These are phyloP conservation scores for Colletes collaris DNA, from an alignment of 2,888 invertebrate species.

Conservation along the genomic window DNA sequence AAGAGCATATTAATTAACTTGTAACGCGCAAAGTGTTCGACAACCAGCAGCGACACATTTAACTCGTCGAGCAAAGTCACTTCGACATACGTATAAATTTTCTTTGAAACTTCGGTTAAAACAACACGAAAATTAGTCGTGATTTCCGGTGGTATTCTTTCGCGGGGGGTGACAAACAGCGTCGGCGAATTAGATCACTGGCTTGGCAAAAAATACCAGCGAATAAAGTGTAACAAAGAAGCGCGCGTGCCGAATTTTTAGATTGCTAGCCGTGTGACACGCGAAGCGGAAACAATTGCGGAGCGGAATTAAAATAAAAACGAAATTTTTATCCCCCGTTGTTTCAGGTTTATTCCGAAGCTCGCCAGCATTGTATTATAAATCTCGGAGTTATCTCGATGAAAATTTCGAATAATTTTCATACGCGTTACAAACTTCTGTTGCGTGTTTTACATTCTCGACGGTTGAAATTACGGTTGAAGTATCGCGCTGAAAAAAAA, in stretches of 20 bases:
- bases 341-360: background rate
- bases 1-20: no score
- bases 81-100: no score
- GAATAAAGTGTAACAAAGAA: background rate
- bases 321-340: background rate
- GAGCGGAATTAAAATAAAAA: background rate
- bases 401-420: background rate
- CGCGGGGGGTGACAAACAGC: background rate
- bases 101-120: no score
- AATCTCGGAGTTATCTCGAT: background rate
- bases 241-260: background rate
- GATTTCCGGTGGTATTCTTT: no score
- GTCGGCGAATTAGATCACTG: background rate
- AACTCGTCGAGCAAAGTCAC: no score
- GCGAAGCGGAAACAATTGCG: background rate
- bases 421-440: background rate
- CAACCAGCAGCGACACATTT: no score
- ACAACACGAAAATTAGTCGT: no score
- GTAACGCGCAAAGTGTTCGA: no score
- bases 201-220: background rate
- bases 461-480: background rate
- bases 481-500: background rate
- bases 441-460: background rate
- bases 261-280: background rate
- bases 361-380: background rate